Conservation (phyloP, 1,140 invertebrate species). For the Lordiphosa mommai region DNA sequence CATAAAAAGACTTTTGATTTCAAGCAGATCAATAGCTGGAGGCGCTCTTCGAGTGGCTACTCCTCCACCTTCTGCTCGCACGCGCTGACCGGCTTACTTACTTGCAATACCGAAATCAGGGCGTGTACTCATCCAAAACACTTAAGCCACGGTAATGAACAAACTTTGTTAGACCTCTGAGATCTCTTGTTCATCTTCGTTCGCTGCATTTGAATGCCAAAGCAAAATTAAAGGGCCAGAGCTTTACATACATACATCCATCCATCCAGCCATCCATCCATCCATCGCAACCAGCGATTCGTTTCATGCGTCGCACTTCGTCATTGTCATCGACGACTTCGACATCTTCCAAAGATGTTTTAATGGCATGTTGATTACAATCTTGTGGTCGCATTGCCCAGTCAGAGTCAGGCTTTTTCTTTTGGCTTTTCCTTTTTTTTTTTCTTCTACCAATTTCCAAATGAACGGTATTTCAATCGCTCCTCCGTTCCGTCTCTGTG, state of each 20-base stretch:
- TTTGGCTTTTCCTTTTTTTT: conserved; percentile 43
- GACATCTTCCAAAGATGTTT: conserved; percentile 72
- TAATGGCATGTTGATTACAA: conserved; percentile 78
- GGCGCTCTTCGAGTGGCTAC: conserved; percentile 34
- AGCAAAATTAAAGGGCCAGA: conserved; percentile 58
- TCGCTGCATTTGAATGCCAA: conserved; percentile 73
- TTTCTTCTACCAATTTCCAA: conserved; percentile 21
- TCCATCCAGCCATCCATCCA: conserved; percentile 23
- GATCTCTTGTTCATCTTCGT: conserved; percentile 55
- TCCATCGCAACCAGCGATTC: conserved; percentile 41
- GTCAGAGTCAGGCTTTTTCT: conserved; percentile 39
- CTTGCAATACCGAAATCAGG: conserved; percentile 58
- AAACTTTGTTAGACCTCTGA: conserved; percentile 49
- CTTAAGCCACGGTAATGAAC: conserved; percentile 71
- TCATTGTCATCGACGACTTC: conserved; percentile 69
- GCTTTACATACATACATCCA: conserved; percentile 12
- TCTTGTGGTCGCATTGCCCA: conserved; percentile 58
- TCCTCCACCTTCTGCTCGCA: conserved; percentile 17
- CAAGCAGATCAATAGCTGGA: conserved; percentile 75
- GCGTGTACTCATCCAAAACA: conserved; percentile 78
- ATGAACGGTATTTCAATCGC: conserved; percentile 66
- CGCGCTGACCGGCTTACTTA: conserved; percentile 33
- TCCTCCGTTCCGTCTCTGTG: conserved; percentile 5
- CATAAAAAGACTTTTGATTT: conserved; percentile 78
- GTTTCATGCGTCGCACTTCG: conserved; percentile 59